Base-by-base conservation (phyloP, 1,140 invertebrate species). In the Propsilocerus akamusi region DNA sequence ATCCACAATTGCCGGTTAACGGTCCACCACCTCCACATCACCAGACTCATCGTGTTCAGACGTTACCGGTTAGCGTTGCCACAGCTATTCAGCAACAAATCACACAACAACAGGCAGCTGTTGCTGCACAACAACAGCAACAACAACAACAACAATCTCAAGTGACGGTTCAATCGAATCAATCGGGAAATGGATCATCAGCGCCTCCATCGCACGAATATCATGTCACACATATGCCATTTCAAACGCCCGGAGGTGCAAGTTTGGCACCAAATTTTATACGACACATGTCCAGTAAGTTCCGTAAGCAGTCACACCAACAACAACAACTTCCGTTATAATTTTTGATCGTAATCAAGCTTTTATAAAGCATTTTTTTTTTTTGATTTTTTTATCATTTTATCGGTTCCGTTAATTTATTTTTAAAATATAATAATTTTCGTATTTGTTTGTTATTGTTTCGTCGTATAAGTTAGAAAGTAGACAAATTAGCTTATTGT, bases 21-120 rank as follows among this genome's bases (percentile, higher is more conserved):
- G n/a, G n/a, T 41, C 14, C 14, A 41, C 34, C 34, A 41, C 34
- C 34, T 20, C 34, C 34, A 41, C 34, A 41, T 41, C 34, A 41
- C 22, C 34, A 41, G 5, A 41, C 34, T 5, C 34, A 41, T 41
- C 34, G 34, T 20, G 34, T 41, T 6, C 34, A 41, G 4, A 20
- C 34, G 5, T 20, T 41, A 20, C 34, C 34, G 2, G 34, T 41
- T 6, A 41, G 34, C 5, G 34, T 41, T 3, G 34, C 34, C 17
- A 41, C 34, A 4, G 34, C 34, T 20, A 7, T 41, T 7, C 34
- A 41, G 22, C 34, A 41, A 10, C 34, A 41, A 41, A 41, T 41
- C 4, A 20, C 34, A 20, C 34, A 41, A 20, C 34, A 41, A n/a
- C n/a, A n/a, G n/a, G n/a, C n/a, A n/a, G n/a, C n/a, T n/a, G n/a